These are phyloP conservation scores for Megalops atlanticus DNA, from an alignment of 2,113 vertebrate genomes.

Conservation along the genomic window DNA sequence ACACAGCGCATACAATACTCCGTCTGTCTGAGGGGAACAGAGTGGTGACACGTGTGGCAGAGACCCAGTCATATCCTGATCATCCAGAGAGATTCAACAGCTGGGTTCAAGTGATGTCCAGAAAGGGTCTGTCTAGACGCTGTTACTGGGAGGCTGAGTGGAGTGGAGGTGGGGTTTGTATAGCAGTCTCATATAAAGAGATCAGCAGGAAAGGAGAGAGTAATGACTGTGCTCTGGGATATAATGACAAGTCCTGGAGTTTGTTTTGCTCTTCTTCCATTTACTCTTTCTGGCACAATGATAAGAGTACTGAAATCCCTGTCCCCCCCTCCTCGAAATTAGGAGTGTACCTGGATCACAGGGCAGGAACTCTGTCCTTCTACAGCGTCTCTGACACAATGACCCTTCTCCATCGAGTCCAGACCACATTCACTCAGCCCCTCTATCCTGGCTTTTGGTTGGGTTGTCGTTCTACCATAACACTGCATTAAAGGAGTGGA, in stretches of 20 bases:
- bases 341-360: slow-evolving; percentile 43
- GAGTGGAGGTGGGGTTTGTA: too few relatives aligned
- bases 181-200: too few relatives aligned
- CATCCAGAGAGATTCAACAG: too few relatives aligned
- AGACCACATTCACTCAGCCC: slow-evolving; percentile 40
- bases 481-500: not conserved
- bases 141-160: too few relatives aligned
- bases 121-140: too few relatives aligned
- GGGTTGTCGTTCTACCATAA: not conserved
- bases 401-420: slow-evolving; percentile 38
- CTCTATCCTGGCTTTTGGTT: slow-evolving; percentile 32
- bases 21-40: too few relatives aligned
- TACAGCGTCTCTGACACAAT: slow-evolving; percentile 44
- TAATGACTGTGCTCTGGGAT: too few relatives aligned
- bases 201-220: too few relatives aligned
- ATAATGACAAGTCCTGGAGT: slow-evolving; percentile 16
- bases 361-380: slow-evolving; percentile 45
- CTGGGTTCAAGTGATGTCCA: too few relatives aligned
- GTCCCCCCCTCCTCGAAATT: slow-evolving; percentile 22
- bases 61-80: not conserved
- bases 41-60: too few relatives aligned
- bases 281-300: not conserved
- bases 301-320: not conserved
- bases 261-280: not conserved
- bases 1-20: too few relatives aligned